These are phyloP conservation scores for Ceratitis capitata DNA, from an alignment of 1,140 invertebrate species.

Conservation along the genomic window DNA sequence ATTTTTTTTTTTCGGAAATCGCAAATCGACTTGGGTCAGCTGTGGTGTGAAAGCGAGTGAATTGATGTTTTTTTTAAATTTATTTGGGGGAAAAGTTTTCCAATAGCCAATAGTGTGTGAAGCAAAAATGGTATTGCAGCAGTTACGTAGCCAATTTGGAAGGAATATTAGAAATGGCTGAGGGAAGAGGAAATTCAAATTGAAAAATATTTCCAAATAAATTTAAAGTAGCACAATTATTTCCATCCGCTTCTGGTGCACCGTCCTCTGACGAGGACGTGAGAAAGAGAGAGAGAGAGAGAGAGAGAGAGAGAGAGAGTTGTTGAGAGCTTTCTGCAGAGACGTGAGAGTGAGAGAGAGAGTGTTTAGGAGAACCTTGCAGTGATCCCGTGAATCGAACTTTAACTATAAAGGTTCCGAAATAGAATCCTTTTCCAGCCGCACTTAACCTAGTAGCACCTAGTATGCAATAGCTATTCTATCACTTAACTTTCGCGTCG, in stretches of 20 bases:
- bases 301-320: background rate
- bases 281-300: background rate
- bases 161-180: background rate
- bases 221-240: no score
- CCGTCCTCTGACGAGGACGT: background rate
- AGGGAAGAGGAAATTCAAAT: background rate
- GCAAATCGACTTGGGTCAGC: background rate
- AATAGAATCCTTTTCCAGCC: no score
- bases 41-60: background rate
- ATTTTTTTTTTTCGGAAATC: background rate
- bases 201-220: no score
- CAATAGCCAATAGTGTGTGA: background rate
- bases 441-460: no score
- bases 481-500: no score
- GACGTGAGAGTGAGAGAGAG: no score
- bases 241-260: background rate
- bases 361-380: no score
- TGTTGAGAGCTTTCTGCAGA: no score
- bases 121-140: background rate
- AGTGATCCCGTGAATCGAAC: no score
- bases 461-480: no score
- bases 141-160: background rate
- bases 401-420: no score
- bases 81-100: background rate
- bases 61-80: no score